Evolutionary conservation across 2,888 invertebrate species (phyloP).

Genomic region (Lamellibrachia satsuma): DNA sequence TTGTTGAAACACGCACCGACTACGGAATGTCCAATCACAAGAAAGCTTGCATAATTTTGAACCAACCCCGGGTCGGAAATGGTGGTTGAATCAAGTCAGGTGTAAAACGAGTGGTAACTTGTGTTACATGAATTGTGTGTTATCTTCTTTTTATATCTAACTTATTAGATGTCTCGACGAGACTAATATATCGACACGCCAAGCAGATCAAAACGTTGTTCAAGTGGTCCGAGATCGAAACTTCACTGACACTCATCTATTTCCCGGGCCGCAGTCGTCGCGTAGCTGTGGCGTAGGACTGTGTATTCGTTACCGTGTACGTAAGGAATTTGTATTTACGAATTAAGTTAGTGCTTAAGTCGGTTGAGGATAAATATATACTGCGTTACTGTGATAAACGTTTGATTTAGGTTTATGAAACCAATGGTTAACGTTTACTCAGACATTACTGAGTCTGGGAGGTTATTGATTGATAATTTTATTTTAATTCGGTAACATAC

Average conservation of each 20-base stretch:
- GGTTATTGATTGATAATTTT: too few species aligned
- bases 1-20: neutral
- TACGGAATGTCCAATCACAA: neutral
- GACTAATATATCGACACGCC: neutral
- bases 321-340: too few species aligned
- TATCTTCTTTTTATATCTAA: neutral
- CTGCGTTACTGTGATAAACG: too few species aligned
- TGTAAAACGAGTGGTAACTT: neutral
- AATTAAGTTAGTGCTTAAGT: too few species aligned
- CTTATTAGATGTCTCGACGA: neutral
- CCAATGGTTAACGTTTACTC: too few species aligned
- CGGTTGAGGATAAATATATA: too few species aligned
- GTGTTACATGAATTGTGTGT: neutral
- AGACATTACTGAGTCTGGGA: too few species aligned
- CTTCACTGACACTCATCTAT: neutral
- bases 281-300: neutral
- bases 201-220: neutral
- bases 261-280: neutral
- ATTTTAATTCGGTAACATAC: too few species aligned
- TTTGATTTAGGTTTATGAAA: too few species aligned
- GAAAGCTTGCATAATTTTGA: constrained; percentile 10
- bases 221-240: neutral
- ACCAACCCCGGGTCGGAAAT: constrained; percentile 6
- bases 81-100: neutral
- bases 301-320: too few species aligned